Percentiles rank a stretch among this genome's conserved stretches.
Evolutionary conservation across 2,888 invertebrate species (phyloP).

Genomic region (Catocala sponsa): DNA sequence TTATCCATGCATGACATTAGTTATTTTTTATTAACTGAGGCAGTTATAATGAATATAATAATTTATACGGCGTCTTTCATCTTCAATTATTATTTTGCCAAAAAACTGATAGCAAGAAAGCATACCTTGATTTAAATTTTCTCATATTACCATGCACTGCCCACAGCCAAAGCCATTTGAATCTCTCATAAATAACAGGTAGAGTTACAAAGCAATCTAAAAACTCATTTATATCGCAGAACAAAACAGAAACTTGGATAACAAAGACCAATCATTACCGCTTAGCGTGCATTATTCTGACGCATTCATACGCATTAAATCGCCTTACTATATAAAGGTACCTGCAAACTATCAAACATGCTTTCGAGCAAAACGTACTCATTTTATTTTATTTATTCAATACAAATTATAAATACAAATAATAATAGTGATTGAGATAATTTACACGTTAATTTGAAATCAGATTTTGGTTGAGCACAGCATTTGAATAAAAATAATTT

Average conservation of each 20-base stretch:
- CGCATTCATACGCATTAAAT: conserved; percentile 36
- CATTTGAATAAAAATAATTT: no score
- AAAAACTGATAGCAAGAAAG: no score
- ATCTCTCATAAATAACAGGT: not conserved
- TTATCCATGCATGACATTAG: no score
- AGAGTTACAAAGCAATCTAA: conserved; percentile 4
- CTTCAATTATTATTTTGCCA: no score
- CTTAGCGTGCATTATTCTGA: conserved; percentile 19
- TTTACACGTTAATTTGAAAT: no score
- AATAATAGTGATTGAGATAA: no score
- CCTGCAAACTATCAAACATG: not conserved
- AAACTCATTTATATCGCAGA: conserved; percentile 10
- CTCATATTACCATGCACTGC: not conserved
- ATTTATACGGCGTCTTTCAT: no score
- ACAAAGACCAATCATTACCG: conserved; percentile 27
- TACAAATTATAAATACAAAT: no score
- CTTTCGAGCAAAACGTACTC: not conserved
- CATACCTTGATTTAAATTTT: not conserved
- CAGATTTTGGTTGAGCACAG: no score
- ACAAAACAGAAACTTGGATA: conserved; percentile 12
- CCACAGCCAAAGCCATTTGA: not conserved
- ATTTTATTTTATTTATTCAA: not conserved
- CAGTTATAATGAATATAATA: no score
- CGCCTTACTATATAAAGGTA: conserved; percentile 29
- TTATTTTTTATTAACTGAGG: no score